Evolutionary conservation across 2,888 invertebrate genomes (phyloP), one percentile per base, ranked within the genome.

Genomic region (Biston stratarius): DNA sequence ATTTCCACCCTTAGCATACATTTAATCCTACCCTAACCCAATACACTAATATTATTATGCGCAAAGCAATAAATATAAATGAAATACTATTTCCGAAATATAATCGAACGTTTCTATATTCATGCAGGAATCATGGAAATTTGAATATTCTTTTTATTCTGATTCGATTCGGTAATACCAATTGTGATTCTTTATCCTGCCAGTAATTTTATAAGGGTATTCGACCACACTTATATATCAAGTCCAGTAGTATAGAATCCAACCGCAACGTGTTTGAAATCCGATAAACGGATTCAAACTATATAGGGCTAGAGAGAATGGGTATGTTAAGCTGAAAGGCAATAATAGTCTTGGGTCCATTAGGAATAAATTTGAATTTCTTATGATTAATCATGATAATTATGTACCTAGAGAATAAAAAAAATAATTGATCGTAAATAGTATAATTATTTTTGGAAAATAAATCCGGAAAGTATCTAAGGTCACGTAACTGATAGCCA

Each of bases 281-380:
- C 87, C 91, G 90, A 92, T 93, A 93, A 92, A 90, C 90, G 91
- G 88, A 89, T 90, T 90, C 89, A 88, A 89, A 91, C 87, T 89
- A 88, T 52, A 44, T 42, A 55, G n/a, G 55, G 55, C 42, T 44
- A 55, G 33, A 53, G 1, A 14, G 9, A 53, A 53, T 2, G 53
- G 11, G 49, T 11, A 49, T 33, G 49, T 5, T 51, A 11, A 48
- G 8, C 8, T n/a, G 33, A 49, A 34, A n/a, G 51, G 12, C 1
- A 6, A 45, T 12, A 6, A 45, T 42, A 11, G 24, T 24, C 24
- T 24, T 24, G 24, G 24, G 24, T 24, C 24, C n/a, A n/a, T n/a
- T 24, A 2, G 24, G 3, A 24, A 24, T 24, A 3, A 24, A 24
- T 24, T 24, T 2, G 3, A 24, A 3, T 24, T 24, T 24, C 24